Evolutionary conservation across 2,888 invertebrate species (phyloP), one percentile per base, ranked within the genome.

Genomic region (Meteorus colon): DNA sequence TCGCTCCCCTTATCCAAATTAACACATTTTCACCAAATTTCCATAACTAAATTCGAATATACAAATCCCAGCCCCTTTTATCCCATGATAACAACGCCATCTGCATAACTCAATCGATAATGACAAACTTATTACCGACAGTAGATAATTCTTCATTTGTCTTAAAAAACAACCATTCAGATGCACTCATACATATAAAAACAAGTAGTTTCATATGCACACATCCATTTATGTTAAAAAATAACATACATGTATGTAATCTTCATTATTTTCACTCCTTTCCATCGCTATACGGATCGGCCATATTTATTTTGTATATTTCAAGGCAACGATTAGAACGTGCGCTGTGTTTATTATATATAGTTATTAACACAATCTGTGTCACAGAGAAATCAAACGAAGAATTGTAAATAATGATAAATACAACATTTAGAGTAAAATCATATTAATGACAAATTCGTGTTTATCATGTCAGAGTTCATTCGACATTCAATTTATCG

Each of bases 271-370:
- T 19, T 19, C 55, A n/a, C 55, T 19, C 19, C 55, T 55, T 8
- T 12, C n/a, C 55, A 55, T 55, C 6, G 8, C 55, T 19, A 24
- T 24, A 19, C 8, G n/a, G 8, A 55, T 55, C 55, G 5, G 55
- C 55, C 55, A 55, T 55, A 55, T 55, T 55, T 55, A 55, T 55
- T 55, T 55, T 55, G 55, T 55, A 24, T 55, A 55, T 19, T 55
- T 55, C 55, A 55, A 55, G 55, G 55, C 19, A 19, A 55, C 19
- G 55, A 55, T 55, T 55, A 55, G 19, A 55, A n/a, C n/a, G 19
- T 55, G 55, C 10, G 10, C n/a, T 19, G 19, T 55, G 55, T 5
- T n/a, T 19, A n/a, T 19, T 24, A 19, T 55, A 55, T 19, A 19
- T 55, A 41, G 41, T 41, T 41, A 41, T 41, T 41, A 41, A 41